Evolutionary conservation across 2,888 invertebrate species (phyloP).

Genomic region (Lithodes maja): DNA sequence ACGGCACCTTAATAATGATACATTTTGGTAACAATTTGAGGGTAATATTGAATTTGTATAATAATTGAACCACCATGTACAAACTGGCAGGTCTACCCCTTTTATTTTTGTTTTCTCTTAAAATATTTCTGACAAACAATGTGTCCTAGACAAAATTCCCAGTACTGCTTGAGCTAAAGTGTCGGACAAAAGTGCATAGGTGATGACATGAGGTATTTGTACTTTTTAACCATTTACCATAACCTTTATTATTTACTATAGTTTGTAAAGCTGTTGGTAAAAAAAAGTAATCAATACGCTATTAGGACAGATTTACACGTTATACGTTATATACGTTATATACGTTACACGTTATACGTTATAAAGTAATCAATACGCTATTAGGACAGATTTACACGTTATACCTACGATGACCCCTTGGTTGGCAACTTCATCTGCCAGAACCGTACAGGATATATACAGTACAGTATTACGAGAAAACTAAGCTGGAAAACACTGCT

Average conservation of each 20-base stretch:
- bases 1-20: no score
- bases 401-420: conserved; percentile 25
- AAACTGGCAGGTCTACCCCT: no score
- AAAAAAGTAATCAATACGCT: conserved; percentile 13
- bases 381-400: conserved; percentile 22
- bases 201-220: conserved; percentile 53
- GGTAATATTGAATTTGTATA: no score
- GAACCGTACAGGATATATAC: no score
- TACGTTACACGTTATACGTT: no score
- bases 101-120: no score
- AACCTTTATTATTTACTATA: conserved; percentile 35
- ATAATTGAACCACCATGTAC: no score
- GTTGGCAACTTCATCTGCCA: conserved; percentile 22
- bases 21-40: no score
- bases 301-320: conserved; percentile 24
- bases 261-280: conserved; percentile 27
- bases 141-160: not conserved
- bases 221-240: conserved; percentile 51
- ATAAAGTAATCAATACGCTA: conserved; percentile 15
- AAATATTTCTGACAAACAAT: no score
- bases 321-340: no score
- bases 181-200: conserved; percentile 32
- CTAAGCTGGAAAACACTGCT: conserved; percentile 35
- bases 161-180: not conserved
- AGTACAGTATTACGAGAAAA: no score